Base-by-base conservation (phyloP, 2,888 invertebrate genomes). In the Pollenia angustigena region DNA sequence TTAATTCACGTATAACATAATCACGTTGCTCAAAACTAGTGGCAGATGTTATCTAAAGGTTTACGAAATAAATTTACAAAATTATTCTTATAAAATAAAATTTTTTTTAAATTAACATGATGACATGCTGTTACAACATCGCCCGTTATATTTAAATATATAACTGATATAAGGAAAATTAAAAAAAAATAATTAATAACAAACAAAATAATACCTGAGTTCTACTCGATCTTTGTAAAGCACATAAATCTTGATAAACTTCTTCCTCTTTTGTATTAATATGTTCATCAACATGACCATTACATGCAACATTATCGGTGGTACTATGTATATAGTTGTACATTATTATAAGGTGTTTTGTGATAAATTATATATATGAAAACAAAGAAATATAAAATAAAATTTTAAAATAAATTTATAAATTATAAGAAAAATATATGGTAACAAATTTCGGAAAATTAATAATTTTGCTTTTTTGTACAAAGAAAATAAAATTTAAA, bases 231-330 rank as follows among this genome's bases (percentile, higher is more conserved):
- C 94, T 94, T 94, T 95, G 95, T 92, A 97, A 95, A 90, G 96
- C 96, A 95, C 97, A 97, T 92, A 98, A 95, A 95, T 98, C 98
- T 94, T 98, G 98, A 95, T 98, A 98, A 94, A 98, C 97, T 94
- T 98, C 97, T 94, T 98, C 98, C 93, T 97, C 97, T 94, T 96
- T 96, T 88, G 93, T 92, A 90, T 93, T 93, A 89, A 91, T 91
- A 88, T 92, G 92, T 89, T 93, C 93, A 90, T 93, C 93, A 89
- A 91, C 92, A 88, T 91, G 91, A 90, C 92, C 93, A 90, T 93
- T 93, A 89, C 93, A 93, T 90, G 92, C 93, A 92, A 92, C 92
- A 91, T 93, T 93, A 89, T 93, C 93, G 89, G 92, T 95, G 94
- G 93, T 96, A 95, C 93, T 96, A 90, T n/a, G n/a, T n/a, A n/a